Evolutionary conservation across 2,797 vertebrate species (phyloP).

Genomic region (Acipenser ruthenus): DNA sequence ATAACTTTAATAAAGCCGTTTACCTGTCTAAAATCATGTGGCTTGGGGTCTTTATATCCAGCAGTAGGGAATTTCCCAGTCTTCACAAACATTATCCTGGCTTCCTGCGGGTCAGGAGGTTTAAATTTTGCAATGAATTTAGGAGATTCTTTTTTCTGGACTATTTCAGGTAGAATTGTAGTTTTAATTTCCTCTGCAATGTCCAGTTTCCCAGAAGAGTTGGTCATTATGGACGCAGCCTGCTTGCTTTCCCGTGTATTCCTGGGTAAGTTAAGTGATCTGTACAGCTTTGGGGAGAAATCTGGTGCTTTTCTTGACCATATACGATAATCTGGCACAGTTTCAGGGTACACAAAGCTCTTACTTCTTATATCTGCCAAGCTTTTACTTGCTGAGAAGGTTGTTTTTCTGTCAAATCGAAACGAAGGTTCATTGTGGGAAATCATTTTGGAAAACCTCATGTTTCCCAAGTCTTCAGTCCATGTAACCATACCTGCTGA

Average conservation of each 20-base stretch:
- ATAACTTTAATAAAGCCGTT: background rate
- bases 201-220: constrained; percentile 2
- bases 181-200: constrained; percentile 16
- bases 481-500: too few species aligned
- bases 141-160: constrained; percentile 1
- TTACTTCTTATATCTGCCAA: background rate
- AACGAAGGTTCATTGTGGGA: background rate
- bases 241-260: background rate
- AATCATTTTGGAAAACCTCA: background rate
- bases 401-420: background rate
- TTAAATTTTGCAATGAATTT: constrained; percentile 29
- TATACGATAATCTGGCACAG: background rate
- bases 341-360: background rate
- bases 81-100: constrained; percentile 27
- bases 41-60: constrained; percentile 29
- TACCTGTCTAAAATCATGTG: constrained; percentile 30
- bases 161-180: constrained; percentile 8
- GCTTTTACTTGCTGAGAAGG: background rate
- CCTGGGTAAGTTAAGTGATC: constrained; percentile 15
- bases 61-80: constrained; percentile 22
- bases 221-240: background rate
- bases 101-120: constrained; percentile 14
- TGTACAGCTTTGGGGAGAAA: constrained; percentile 27
- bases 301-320: constrained; percentile 29
- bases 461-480: background rate